Conservation (phyloP, 1,140 invertebrate species). For the Nymphalis io region DNA sequence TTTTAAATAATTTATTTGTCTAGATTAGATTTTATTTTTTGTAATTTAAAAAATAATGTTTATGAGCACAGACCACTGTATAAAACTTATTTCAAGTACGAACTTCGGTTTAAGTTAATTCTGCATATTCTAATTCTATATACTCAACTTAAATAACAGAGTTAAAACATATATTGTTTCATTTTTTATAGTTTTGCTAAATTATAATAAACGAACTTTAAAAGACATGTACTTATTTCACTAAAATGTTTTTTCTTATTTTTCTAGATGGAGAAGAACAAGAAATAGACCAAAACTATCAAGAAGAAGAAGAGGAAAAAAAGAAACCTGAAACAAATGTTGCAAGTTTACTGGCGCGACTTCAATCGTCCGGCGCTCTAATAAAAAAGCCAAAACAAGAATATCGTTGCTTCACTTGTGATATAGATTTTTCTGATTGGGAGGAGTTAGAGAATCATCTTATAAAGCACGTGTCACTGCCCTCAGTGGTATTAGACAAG, state of each 20-base stretch:
- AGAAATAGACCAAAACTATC: slow-evolving; percentile 35
- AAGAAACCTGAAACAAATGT: slow-evolving; percentile 51
- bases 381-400: slow-evolving; percentile 68
- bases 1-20: too few species aligned
- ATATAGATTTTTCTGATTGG: slow-evolving; percentile 59
- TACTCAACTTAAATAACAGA: too few species aligned
- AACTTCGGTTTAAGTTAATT: too few species aligned
- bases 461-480: slow-evolving; percentile 67
- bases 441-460: slow-evolving; percentile 66
- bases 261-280: slow-evolving; percentile 58
- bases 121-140: too few species aligned
- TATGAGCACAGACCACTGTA: too few species aligned
- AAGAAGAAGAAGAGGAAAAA: slow-evolving; percentile 47
- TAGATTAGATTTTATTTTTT: too few species aligned
- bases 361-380: slow-evolving; percentile 64
- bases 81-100: too few species aligned
- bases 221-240: too few species aligned
- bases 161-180: too few species aligned
- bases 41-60: too few species aligned
- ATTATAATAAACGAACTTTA: too few species aligned
- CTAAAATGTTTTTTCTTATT: slow-evolving; percentile 1
- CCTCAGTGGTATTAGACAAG: slow-evolving; percentile 60
- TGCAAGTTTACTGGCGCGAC: slow-evolving; percentile 55
- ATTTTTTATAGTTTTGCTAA: too few species aligned
- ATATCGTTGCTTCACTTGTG: slow-evolving; percentile 62